Conservation (phyloP, 2,888 invertebrate genomes). For the Apantesis nais region DNA sequence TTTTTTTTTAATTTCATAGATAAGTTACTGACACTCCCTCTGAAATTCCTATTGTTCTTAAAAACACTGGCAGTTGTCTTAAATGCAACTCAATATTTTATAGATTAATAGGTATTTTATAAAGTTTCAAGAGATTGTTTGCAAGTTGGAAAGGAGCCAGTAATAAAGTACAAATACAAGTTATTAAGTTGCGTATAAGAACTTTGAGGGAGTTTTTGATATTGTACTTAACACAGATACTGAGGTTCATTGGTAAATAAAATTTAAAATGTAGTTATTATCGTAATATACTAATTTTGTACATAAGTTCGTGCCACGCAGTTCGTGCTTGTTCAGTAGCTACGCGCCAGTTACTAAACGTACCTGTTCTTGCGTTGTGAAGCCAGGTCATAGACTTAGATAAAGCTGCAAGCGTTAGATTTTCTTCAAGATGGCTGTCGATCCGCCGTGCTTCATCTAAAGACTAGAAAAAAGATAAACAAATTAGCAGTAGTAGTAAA, state of each 20-base stretch:
- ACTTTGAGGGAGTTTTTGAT: not conserved
- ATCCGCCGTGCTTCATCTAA: constrained; percentile 66
- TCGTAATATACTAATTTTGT: constrained; percentile 62
- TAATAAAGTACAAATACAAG: no score
- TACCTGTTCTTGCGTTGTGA: constrained; percentile 58
- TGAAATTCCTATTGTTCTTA: no score
- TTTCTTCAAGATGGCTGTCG: constrained; percentile 67
- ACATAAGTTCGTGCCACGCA: constrained; percentile 70
- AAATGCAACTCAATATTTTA: no score
- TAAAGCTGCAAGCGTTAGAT: constrained; percentile 56
- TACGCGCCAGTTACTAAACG: constrained; percentile 64
- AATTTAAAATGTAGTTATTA: constrained; percentile 22
- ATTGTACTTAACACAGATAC: not conserved
- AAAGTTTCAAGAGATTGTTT: no score
- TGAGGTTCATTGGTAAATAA: not conserved
- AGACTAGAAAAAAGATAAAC: constrained; percentile 40
- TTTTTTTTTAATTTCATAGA: no score
- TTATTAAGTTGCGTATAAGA: not conserved
- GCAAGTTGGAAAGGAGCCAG: no score
- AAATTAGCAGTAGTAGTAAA: not conserved
- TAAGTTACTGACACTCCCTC: no score
- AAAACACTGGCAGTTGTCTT: no score
- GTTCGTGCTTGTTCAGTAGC: constrained; percentile 56
- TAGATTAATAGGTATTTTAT: no score
- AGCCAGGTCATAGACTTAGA: constrained; percentile 64